Base-by-base conservation (phyloP, 92 coral and sea anemone genomes). In the Desmophyllum pertusum region DNA sequence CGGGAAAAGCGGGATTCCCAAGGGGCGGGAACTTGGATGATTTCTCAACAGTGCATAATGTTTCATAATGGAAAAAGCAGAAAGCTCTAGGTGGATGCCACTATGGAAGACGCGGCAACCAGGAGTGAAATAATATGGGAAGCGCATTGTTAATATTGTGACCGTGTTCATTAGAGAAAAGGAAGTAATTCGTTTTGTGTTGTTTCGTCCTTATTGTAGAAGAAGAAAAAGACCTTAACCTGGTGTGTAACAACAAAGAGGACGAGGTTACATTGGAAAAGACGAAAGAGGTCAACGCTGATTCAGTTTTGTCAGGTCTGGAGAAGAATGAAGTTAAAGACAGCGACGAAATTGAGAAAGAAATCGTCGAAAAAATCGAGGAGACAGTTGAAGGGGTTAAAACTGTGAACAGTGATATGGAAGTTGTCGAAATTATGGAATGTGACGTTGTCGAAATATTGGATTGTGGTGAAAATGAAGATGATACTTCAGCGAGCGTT, bases 211-310 rank as follows among this genome's bases (percentile, higher is more conserved):
- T 65, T 4, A 6, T 43, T 64, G 52, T 79, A 50, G 75, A 64
- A 38, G 86, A 73, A 55, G 81, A 66, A 86, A 81, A 41, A 10
- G 27, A 71, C 10, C 76, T 31, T n/a, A 29, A 29, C 39, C 8
- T 36, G 38, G 64, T 21, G 30, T 6, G 29, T 10, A 74, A 10
- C 80, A 70, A 69, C 55, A 30, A 67, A 25, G 18, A 39, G 11
- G 29, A 3, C 10, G 83, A 53, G 52, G 31, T 40, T 23, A 45
- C 35, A n/a, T 3, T 33, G 30, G 37, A 30, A 11, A 59, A 70
- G 23, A 14, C 25, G 25, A 45, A 53, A 14, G 52, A 66, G 29
- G 38, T 51, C 38, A 29, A 46, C 69, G 27, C 8, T 69, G 65
- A 27, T 38, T 15, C 64, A 19, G 45, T 77, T 63, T 17, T 33